phyloP scores from a whole-genome alignment of 2,113 vertebrate genomes.

The Oriolus oriolus region DNA sequence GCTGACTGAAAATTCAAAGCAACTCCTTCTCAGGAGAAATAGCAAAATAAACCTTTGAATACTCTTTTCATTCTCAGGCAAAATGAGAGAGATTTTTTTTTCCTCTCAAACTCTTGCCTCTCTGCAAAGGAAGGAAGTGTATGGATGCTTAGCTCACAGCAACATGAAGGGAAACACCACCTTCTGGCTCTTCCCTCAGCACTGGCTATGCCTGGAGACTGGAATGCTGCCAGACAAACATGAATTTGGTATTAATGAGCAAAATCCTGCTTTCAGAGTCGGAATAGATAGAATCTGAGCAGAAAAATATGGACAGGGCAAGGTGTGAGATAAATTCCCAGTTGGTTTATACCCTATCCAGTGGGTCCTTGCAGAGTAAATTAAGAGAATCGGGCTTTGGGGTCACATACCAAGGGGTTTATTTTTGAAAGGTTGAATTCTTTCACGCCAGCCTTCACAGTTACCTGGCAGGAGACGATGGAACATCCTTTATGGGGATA shows the following conservation, averaged over 20 bases:
- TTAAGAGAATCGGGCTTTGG: not conserved
- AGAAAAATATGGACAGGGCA: not conserved
- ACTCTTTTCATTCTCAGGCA: not conserved
- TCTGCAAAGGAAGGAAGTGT: not conserved
- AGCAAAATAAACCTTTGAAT: not conserved
- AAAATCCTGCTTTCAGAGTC: not conserved
- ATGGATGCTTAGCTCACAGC: not conserved
- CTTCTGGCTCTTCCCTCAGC: not conserved
- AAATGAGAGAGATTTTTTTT: not conserved
- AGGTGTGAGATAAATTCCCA: not conserved
- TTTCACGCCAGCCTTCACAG: not conserved
- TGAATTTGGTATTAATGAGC: not conserved
- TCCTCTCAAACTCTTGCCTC: not conserved
- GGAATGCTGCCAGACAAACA: not conserved
- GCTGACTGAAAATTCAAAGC: not conserved
- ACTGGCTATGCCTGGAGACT: not conserved
- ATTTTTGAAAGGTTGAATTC: not conserved
- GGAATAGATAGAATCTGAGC: not conserved
- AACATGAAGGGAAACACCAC: not conserved
- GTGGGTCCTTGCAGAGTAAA: not conserved
- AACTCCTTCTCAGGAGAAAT: not conserved
- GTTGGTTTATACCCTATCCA: not conserved
- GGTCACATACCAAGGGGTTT: not conserved
- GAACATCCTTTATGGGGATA: not conserved
- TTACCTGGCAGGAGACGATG: not conserved